Evolutionary conservation across 2,797 vertebrate species (phyloP), one percentile per base, ranked within the genome.

Genomic region (Brachymystax lenok): DNA sequence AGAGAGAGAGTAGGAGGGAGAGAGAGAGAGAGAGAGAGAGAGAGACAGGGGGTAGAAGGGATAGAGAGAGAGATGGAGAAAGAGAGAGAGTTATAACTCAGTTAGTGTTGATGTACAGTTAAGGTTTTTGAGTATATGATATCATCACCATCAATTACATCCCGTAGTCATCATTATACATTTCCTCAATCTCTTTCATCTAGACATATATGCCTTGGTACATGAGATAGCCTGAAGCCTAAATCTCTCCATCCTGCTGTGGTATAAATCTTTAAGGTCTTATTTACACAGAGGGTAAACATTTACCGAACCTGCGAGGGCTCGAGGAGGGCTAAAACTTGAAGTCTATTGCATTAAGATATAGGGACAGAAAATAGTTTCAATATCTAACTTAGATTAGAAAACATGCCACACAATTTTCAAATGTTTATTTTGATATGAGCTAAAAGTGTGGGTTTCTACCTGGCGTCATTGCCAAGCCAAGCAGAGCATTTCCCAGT

Each of bases 401-500:
- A 84, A 77, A 79, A 83, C 74, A 69, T 3, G 16, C 74, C 56
- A 71, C 73, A n/a, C 50, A 54, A 54, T 51, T 75, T n/a, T 79
- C 68, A 79, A 74, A 56, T 72, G 77, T 81, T 82, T 76, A 74
- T 83, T 89, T 75, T 82, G 78, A 77, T 79, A 50, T 56, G 79
- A 66, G 70, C 75, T 71, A 33, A 76, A 79, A 21, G 63, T 14
- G 50, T 70, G 30, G 24, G 30, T 69, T 77, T 80, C 77, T 27
- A 56, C 69, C 35, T 16, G 66, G 54, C 33, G 13, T 2, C 0
- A 21, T 12, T 10, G 84, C 84, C 84, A 89, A 87, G 84, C 84
- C 84, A 89, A 87, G 73, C 40, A 16, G 82, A 87, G 84, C 79
- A 84, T 88, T 85, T 74, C 82, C 56, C 56, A 59, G n/a, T 69